Conservation (phyloP, 2,113 vertebrate genomes). For the Uropsilus gracilis region DNA sequence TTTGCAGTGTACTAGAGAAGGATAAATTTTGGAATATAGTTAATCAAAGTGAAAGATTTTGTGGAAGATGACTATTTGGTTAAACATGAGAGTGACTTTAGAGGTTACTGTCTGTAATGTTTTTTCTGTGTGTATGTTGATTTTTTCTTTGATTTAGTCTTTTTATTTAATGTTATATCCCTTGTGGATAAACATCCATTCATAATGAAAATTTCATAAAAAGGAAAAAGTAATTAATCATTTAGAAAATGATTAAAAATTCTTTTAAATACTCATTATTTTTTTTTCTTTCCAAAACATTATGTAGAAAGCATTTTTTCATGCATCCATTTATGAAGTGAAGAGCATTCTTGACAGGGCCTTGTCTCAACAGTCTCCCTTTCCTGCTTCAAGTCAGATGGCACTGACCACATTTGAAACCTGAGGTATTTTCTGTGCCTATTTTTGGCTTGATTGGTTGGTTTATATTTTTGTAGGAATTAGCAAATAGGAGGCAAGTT, state of each 20-base stretch:
- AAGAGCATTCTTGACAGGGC: background rate
- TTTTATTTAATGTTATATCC: conserved; percentile 53
- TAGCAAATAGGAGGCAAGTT: background rate
- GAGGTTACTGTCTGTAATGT: background rate
- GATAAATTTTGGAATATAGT: background rate
- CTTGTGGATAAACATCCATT: conserved; percentile 52
- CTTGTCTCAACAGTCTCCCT: background rate
- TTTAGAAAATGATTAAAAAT: conserved; percentile 55
- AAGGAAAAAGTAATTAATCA: conserved; percentile 57
- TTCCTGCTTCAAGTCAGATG: background rate
- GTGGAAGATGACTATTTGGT: background rate
- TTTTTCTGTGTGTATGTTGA: background rate
- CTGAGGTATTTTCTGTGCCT: background rate
- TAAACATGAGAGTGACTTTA: conserved; percentile 5
- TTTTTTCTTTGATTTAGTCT: conserved; percentile 30
- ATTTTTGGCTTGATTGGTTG: background rate
- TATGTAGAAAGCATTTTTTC: background rate
- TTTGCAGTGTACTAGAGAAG: background rate
- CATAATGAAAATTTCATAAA: conserved; percentile 59
- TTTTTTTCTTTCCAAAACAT: background rate
- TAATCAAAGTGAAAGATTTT: background rate
- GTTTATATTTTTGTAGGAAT: background rate
- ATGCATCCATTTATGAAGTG: background rate
- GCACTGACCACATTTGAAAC: background rate
- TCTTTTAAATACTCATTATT: conserved; percentile 26